Base-by-base conservation (phyloP, 2,113 vertebrate species). In the Otus sunia region DNA sequence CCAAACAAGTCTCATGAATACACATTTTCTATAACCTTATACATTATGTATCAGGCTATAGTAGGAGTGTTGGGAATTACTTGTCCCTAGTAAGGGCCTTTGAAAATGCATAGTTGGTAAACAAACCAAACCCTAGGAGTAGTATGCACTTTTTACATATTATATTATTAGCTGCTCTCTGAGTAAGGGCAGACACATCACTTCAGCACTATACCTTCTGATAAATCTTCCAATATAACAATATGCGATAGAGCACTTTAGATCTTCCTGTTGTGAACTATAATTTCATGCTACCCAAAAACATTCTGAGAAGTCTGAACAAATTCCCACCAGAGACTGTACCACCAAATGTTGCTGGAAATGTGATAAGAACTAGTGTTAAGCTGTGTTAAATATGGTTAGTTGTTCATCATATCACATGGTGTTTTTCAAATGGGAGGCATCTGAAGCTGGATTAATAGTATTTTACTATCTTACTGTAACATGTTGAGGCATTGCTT, bases 1-100 rank as follows among this genome's bases (percentile, higher is more conserved):
- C 97, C 97, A 98, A 97, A 96, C 96, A 96, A 96, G 90, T 81
- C 97, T 98, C 98, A 98, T 98, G 98, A 98, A 98, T 98, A 98
- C 98, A 86, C 97, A 98, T 98, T 96, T 98, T 95, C 92, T 74
- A 64, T 96, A 94, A 93, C 96, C 97, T 98, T 97, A 98, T 98
- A 94, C 96, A 98, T 98, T 98, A 98, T 98, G 98, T 96, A 98
- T 98, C 92, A 97, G 95, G 91, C 97, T 96, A 79, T 95, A 94
- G 91, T 88, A 95, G 93, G 96, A 98, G 96, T 94, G 93, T 41
- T 97, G 98, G 98, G 98, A 98, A 98, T 98, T 98, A 90, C 96
- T 95, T 96, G 98, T 96, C 98, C 97, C 96, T 93, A 83, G 36
- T 93, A 98, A 98, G 96, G 95, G 95, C 96, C 94, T 98, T 97